Conservation (phyloP, 2,113 vertebrate genomes). For the Sinosuthora webbiana region DNA sequence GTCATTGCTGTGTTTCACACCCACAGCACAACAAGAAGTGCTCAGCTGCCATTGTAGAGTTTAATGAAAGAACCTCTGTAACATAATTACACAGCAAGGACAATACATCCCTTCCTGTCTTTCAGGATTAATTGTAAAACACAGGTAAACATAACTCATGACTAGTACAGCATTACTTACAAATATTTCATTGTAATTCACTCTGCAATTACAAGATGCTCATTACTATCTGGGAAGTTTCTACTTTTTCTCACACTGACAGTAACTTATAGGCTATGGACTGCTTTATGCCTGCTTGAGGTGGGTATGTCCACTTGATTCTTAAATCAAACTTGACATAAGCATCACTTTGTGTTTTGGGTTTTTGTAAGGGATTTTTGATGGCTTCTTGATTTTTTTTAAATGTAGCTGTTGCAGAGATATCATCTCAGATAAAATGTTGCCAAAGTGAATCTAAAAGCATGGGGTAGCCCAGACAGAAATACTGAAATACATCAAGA, state of each 20-base stretch:
- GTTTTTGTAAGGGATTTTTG: background rate
- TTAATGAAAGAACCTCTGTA: background rate
- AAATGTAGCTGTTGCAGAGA: background rate
- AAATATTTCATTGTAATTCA: background rate
- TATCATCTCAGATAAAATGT: background rate
- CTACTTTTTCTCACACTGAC: background rate
- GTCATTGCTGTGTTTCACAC: background rate
- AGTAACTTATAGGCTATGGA: background rate
- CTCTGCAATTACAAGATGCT: background rate
- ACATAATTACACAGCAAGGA: background rate
- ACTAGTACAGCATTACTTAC: background rate
- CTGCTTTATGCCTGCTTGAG: background rate
- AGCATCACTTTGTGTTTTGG: background rate
- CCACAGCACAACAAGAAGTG: background rate
- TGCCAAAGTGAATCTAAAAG: background rate
- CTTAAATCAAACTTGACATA: background rate
- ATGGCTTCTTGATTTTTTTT: background rate
- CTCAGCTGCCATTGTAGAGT: background rate
- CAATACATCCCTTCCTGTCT: background rate
- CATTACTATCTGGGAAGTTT: background rate
- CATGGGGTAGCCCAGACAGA: background rate
- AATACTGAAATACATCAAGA: background rate
- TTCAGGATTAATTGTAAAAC: background rate
- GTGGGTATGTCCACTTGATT: background rate
- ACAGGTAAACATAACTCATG: background rate